These are phyloP conservation scores for Alviniconcha marisindica DNA, from an alignment of 1,140 invertebrate species.

Conservation along the genomic window DNA sequence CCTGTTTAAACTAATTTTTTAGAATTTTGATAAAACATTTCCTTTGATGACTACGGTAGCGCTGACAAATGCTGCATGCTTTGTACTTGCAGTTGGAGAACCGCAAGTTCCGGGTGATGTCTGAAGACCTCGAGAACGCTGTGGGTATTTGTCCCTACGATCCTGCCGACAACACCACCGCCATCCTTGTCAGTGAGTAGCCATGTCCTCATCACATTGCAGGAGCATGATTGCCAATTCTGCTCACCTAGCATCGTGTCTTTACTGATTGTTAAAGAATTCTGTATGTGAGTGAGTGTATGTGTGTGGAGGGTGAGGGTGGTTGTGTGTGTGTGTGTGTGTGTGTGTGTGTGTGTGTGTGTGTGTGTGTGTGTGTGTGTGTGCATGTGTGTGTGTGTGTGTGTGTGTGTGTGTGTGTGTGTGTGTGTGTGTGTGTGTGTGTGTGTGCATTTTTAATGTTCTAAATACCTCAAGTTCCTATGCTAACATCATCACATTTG, in stretches of 20 bases:
- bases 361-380: slow-evolving; percentile 19
- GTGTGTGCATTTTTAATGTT: background rate
- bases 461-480: no score
- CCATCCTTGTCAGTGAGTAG: slow-evolving; percentile 57
- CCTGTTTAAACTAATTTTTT: background rate
- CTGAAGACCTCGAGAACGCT: slow-evolving; percentile 36
- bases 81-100: slow-evolving; percentile 35
- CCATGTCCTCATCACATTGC: background rate
- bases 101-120: slow-evolving; percentile 32
- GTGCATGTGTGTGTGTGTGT: slow-evolving; percentile 11
- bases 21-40: background rate
- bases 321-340: background rate
- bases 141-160: slow-evolving; percentile 59
- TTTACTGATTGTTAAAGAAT: background rate
- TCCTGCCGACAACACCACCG: slow-evolving; percentile 62
- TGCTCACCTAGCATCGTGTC: background rate
- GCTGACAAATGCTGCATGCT: no score
- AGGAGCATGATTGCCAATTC: background rate
- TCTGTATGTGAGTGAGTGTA: background rate
- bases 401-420: background rate
- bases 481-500: no score
- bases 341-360: slow-evolving; percentile 19
- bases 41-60: background rate
- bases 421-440: background rate
- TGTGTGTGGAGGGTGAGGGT: background rate